These are phyloP conservation scores for Clostera curtula DNA, from an alignment of 2,888 invertebrate genomes.

Conservation along the genomic window DNA sequence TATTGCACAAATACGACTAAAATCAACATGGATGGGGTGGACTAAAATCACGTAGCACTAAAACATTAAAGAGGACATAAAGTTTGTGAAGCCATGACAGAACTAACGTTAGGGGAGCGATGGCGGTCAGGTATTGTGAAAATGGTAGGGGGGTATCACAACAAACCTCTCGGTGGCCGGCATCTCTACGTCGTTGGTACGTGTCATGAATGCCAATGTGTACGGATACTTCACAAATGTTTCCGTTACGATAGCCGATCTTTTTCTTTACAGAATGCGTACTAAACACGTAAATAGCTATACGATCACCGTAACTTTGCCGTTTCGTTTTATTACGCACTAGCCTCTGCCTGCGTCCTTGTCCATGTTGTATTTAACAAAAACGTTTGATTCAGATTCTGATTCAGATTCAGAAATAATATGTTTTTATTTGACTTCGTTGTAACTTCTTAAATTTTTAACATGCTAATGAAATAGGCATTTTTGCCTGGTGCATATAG, in stretches of 20 bases:
- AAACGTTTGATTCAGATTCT: no score
- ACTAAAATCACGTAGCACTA: constrained; percentile 34
- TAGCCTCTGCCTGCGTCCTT: no score
- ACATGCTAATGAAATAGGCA: no score
- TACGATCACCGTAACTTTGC: constrained; percentile 50
- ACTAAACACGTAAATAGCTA: constrained; percentile 61
- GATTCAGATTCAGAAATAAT: no score
- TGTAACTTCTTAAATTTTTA: no score
- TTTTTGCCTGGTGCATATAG: no score
- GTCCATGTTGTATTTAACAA: no score
- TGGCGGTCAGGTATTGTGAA: constrained; percentile 64
- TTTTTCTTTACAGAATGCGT: constrained; percentile 55
- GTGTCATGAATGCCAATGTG: constrained; percentile 62
- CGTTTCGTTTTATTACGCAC: constrained; percentile 40
- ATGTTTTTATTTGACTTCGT: no score
- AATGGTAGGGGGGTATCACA: constrained; percentile 65
- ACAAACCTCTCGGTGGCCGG: constrained; percentile 65
- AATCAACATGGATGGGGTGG: constrained; percentile 24
- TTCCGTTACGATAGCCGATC: constrained; percentile 65
- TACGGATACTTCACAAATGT: constrained; percentile 65
- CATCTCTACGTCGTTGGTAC: constrained; percentile 62
- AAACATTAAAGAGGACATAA: constrained; percentile 48
- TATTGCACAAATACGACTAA: constrained; percentile 16
- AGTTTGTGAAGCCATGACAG: constrained; percentile 39
- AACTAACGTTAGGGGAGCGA: constrained; percentile 49